Base-by-base conservation (phyloP, 2,113 vertebrate genomes). In the Pimephales promelas region DNA sequence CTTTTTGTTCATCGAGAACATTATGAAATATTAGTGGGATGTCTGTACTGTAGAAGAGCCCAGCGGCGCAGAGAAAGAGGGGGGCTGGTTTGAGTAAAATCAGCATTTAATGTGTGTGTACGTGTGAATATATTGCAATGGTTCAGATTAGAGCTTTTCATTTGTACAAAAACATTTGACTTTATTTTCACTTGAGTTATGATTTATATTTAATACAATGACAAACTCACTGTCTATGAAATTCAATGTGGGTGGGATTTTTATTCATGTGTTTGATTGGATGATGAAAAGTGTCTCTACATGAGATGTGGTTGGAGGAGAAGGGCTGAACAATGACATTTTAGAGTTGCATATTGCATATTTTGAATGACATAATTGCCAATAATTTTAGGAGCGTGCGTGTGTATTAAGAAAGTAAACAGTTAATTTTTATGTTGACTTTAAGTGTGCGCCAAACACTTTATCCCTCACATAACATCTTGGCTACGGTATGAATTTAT, bases 31-130 rank as follows among this genome's bases (percentile, higher is more conserved):
- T 87, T 83, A 81, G 84, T 80, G 83, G 87, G 77, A 54, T 86
- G 91, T 88, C 85, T 83, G 43, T 84, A 89, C 85, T 83, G 43
- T 84, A 89, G 85, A 89, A 64, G 85, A 89, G 91, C 91, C 90
- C 86, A 76, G 79, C 89, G 79, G 87, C 34, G 49, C 18, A 78
- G 83, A 57, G 31, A 43, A 16, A 85, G 82, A 77, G 78, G 87
- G 86, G 90, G 84, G 64, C 40, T 28, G 85, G 77, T 49, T 31
- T 56, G 18, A 75, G 28, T 52, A 56, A 75, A 57, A 81, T 49
- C 13, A 28, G 52, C 70, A 47, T 73, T 56, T 31, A 36, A 20
- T 83, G 57, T 31, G 26, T 26, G 11, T 6, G 14, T 62, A 52
- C 24, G 83, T 71, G 20, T 45, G 26, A 20, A 10, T 74, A 20